phyloP scores from a whole-genome alignment of 2,888 invertebrate genomes.

The Spodoptera picta region DNA sequence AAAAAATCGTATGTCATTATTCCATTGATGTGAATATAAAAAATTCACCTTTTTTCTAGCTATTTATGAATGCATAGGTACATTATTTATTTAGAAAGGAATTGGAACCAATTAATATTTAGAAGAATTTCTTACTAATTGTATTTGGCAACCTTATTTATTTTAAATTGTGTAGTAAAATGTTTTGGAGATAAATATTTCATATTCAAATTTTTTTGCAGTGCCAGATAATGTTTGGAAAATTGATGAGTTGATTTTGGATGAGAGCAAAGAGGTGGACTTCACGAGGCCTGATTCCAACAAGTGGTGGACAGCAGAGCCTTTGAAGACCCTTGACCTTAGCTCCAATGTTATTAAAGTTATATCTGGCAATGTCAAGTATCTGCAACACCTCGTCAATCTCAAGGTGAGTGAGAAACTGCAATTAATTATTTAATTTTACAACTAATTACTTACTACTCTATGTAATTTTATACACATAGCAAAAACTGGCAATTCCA shows the following conservation, averaged over 20 bases:
- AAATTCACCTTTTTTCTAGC: too few relatives aligned
- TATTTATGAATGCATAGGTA: too few relatives aligned
- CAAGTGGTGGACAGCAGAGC: constrained; percentile 95
- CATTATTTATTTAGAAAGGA: too few relatives aligned
- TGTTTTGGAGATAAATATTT: too few relatives aligned
- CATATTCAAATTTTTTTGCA: constrained; percentile 61
- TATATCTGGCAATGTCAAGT: constrained; percentile 90
- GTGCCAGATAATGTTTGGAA: constrained; percentile 93
- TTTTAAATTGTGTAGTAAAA: not conserved
- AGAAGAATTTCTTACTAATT: not conserved
- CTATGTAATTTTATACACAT: too few relatives aligned
- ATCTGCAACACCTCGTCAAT: constrained; percentile 90
- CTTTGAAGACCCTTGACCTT: constrained; percentile 93
- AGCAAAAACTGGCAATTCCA: too few relatives aligned
- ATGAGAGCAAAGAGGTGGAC: constrained; percentile 90
- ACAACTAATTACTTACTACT: constrained; percentile 1
- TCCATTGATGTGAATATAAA: too few relatives aligned
- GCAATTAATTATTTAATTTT: constrained; percentile 9
- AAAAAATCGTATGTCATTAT: too few relatives aligned
- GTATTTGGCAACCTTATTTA: not conserved
- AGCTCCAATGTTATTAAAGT: constrained; percentile 91
- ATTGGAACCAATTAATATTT: too few relatives aligned
- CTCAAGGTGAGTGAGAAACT: constrained; percentile 89
- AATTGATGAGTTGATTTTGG: constrained; percentile 90
- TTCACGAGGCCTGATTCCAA: constrained; percentile 88